Evolutionary conservation across 2,797 vertebrate species (phyloP), one percentile per base, ranked within the genome.

Genomic region (Hydrocynus forskahlii): DNA sequence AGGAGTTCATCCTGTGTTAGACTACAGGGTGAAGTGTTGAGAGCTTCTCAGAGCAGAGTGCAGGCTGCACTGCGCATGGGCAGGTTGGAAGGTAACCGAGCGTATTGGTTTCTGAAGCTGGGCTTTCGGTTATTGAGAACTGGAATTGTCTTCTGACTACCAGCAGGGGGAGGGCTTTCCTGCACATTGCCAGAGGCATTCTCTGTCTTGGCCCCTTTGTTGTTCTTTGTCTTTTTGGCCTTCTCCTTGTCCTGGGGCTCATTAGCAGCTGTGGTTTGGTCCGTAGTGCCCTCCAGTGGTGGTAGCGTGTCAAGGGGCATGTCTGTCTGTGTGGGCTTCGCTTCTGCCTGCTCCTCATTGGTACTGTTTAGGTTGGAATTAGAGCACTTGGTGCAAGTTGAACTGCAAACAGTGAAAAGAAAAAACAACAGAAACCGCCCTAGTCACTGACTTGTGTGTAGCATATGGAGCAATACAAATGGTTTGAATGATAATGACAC

Each of bases 21-120:
- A 23, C 12, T 54, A 77, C 55, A 66, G 54, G 6, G 52, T 40
- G 52, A 78, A 48, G 19, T 55, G 59, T 19, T 71, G 29, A 66
- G 25, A 0, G n/a, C 21, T 10, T 52, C 84, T 93, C 89, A 94
- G 86, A 94, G 91, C 4, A 94, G 79, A 70, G 35, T 83, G 77
- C 93, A 94, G 87, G 93, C 59, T 60, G 88, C 25, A 84, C 93
- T 93, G 85, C 90, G 87, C 81, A 94, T 88, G 83, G 91, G 92
- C 81, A 94, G 85, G 88, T 86, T 91, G 76, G 75, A 2, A 29
- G 94, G 92, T 87, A 94, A 86, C 86, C 89, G 91, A 81, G n/a
- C 80, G 5, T 90, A 92, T 86, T 93, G 92, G 87, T 92, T 91
- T 87, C 89, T 87, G 88, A 91, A 92, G 88, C 91, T 91, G 87